Base-by-base conservation (phyloP, 2,113 vertebrate species). In the Pseudopipra pipra region DNA sequence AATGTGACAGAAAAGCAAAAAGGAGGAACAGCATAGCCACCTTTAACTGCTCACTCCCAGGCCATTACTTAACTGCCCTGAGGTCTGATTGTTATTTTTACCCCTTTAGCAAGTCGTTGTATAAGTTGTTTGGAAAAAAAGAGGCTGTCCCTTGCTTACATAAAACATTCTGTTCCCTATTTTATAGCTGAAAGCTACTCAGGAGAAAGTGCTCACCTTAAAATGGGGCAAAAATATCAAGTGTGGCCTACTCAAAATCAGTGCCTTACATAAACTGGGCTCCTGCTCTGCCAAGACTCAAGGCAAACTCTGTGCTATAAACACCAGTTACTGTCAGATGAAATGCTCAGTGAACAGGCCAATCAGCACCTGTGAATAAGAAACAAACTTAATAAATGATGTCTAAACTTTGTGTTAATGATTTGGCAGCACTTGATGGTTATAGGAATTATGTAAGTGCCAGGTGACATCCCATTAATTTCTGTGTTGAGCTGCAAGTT, bases 91-190 rank as follows among this genome's bases (percentile, higher is more conserved):
- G 44, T 89, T 87, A 61, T 76, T 93, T 91, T 83, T 66, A 82
- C 31, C n/a, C 72, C 65, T 81, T 81, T 33, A 86, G 68, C 63
- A 88, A 37, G 24, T 74, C 35, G 93, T 94, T 97, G 92, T 96
- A 8, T 96, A 93, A 95, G 85, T 83, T 76, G 87, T 96, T 96
- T 87, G 67, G 25, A 28, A 66, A 78, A 90, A 93, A 94, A 77
- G 67, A 94, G 79, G 92, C 66, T 93, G 66, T 62, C 63, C 1
- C 0, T 74, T 81, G 70, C 91, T 96, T 96, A 96, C 63, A 77
- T 95, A 97, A 97, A 96, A 59, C 28, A 17, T 90, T 80, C 85
- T 67, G 75, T 49, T 93, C 82, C 52, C 75, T 93, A 39, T 77
- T 96, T 91, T 96, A 74, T 47, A 91, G 47, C 78, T 84, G 66